Evolutionary conservation across 2,797 vertebrate genomes (phyloP).

Genomic region (Gobionotothen gibberifrons): DNA sequence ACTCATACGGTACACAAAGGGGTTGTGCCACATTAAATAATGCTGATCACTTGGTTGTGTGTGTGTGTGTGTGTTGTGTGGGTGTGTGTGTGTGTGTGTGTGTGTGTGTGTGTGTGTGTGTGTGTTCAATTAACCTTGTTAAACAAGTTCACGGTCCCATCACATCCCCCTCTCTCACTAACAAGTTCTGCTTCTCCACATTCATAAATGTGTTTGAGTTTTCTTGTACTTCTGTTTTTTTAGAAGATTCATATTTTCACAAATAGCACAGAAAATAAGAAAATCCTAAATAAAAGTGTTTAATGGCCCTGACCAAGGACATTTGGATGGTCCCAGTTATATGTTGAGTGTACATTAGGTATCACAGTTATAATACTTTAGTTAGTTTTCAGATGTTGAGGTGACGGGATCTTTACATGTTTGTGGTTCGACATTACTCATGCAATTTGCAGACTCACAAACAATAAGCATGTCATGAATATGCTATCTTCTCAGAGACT

Average conservation of each 20-base stretch:
- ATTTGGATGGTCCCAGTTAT: background rate
- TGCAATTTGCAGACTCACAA: background rate
- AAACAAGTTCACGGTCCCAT: slow-evolving; percentile 45
- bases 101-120: slow-evolving; percentile 8
- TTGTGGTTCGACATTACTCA: background rate
- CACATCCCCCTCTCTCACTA: slow-evolving; percentile 36
- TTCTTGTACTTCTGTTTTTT: background rate
- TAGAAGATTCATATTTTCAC: background rate
- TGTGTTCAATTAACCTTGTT: slow-evolving; percentile 50
- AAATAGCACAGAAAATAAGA: background rate
- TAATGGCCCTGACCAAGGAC: background rate
- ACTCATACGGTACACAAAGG: no score
- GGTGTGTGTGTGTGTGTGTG: slow-evolving; percentile 15
- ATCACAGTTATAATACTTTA: background rate
- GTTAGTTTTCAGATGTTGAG: background rate
- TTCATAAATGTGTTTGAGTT: slow-evolving; percentile 22
- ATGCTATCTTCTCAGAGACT: background rate
- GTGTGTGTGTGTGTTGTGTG: no score
- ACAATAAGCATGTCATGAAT: background rate
- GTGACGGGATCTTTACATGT: background rate
- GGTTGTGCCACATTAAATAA: no score
- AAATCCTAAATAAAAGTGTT: background rate
- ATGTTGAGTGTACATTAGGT: background rate
- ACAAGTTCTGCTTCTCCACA: slow-evolving; percentile 7
- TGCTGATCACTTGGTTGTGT: no score